Base-by-base conservation (phyloP, 2,888 invertebrate species). In the Hirtodrosophila duncani region DNA sequence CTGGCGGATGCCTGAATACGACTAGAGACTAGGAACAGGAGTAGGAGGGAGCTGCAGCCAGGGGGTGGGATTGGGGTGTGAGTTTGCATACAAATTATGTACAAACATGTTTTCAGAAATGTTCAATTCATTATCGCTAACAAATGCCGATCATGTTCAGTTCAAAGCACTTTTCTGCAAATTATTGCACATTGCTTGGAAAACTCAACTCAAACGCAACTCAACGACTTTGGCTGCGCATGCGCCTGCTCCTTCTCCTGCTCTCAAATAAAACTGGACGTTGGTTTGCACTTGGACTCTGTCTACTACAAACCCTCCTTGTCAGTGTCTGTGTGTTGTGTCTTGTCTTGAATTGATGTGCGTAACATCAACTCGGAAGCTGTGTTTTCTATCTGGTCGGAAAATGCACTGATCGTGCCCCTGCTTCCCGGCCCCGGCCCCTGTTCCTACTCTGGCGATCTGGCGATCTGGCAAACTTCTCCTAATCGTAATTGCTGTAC, bases 111-210 rank as follows among this genome's bases (percentile, higher is more conserved):
- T 78, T 78, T 61, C 77, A 79, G 77, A 79, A 81, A 78, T 81
- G 80, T 78, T 78, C 82, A 78, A 78, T 81, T 81, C 82, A 78
- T 81, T 80, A 78, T 81, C 82, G 80, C 80, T 77, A 80, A 78
- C 78, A 78, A 78, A 80, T 78, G 80, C 80, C 78, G 82, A 81
- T 78, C 82, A 78, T 81, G 82, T 71, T 80, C 39, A 56, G 77
- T 78, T 78, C 82, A 78, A 79, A 77, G 78, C 78, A 78, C 78
- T 78, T 81, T 78, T 67, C 64, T 51, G 68, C 69, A 78, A 78
- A 80, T 80, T 67, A 80, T 78, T 63, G 70, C 62, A 38, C 43
- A 24, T 30, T 29, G 20, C 17, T 21, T 38, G 16, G 41, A 26
- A 45, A 18, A 18, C 23, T 39, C 31, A 9, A 43, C 43, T 13